Base-by-base conservation (phyloP, 92 coral and sea anemone species). In the Porites divaricata region DNA sequence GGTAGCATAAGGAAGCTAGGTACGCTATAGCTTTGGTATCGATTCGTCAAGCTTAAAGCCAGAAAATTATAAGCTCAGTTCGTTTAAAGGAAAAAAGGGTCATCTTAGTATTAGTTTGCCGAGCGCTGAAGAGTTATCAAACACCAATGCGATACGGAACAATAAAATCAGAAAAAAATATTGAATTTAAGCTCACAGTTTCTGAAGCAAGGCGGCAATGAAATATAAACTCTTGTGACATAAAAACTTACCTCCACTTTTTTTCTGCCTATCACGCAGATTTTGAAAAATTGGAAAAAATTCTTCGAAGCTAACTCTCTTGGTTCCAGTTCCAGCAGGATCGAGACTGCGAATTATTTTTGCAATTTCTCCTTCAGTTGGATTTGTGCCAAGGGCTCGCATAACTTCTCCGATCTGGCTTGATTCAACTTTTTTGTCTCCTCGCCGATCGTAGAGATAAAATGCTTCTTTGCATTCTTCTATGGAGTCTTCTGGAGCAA, bases 331-430 rank as follows among this genome's bases (percentile, higher is more conserved):
- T 25, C 92, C 88, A 67, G 79, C 70, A 15, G 90, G 78, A 80
- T 94, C 98, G n/a, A 93, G 89, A 26, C 87, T 83, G 50, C 90
- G 88, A 67, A 88, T 83, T 50, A 97, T 90, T 86, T 95, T 97
- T 20, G 81, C 77, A 53, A 97, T 79, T 88, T 97, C 98, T 69
- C 87, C 79, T 75, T 97, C 98, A 0, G 98, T 97, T 20, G 99
- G 99, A 81, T 97, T 97, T 17, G 95, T 92, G 35, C 95, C 99
- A 52, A 97, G 78, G n/a, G 99, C 99, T 72, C 99, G 86, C 83
- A 97, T 76, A 80, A 97, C 99, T 74, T 97, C 99, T 19, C 99
- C 99, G 41, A 97, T 85, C 68, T 97, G 97, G 56, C 88, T 89
- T 69, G 93, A 87, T 24, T 95, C 95, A 61, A 97, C 93, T 77